Base-by-base conservation (phyloP, 1,140 invertebrate genomes). In the Drosophila lacteicornis region DNA sequence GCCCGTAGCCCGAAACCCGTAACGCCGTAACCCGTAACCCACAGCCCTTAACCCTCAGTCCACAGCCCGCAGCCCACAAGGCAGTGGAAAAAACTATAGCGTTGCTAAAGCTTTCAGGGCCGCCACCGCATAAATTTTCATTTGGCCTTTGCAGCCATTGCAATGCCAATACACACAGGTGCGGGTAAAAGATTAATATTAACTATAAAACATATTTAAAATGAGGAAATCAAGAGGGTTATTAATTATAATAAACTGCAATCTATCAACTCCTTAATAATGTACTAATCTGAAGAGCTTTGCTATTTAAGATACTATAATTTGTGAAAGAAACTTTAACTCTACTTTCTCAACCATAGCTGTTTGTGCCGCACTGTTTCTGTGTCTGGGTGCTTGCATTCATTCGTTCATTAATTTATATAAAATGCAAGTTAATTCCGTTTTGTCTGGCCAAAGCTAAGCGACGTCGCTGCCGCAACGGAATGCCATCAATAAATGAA, bases 341-440 rank as follows among this genome's bases (percentile, higher is more conserved):
- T 12, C 56, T 61, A 33, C 1, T 43, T 22, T 11, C 22, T 6
- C n/a, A 11, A 13, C 46, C 22, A 36, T 33, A 42, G 25, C 58
- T 33, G 33, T 73, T 38, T 15, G 17, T 55, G 40, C 17, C 58
- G 17, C 38, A 22, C 45, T 43, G 17, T 67, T 25, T 50, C 43
- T 63, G 63, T 51, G 60, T 60, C 69, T 49, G 46, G 43, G 46
- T 65, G 65, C 61, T 74, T 83, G 74, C 75, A 80, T 77, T 69
- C 80, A 81, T 84, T 82, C 80, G 80, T 85, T 90, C 88, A 91
- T 91, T 91, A 91, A 91, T 91, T 91, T 91, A 91, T 91, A 91
- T 91, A 88, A 91, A 91, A 91, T 91, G 90, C 81, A 85, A 91
- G 88, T 91, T 91, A 91, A 91, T 91, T 91, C 88, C 87, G 71